Percentiles rank a stretch among this genome's conserved stretches.
Evolutionary conservation across 2,797 vertebrate species (phyloP).

Genomic region (Triplophysa bombifrons): DNA sequence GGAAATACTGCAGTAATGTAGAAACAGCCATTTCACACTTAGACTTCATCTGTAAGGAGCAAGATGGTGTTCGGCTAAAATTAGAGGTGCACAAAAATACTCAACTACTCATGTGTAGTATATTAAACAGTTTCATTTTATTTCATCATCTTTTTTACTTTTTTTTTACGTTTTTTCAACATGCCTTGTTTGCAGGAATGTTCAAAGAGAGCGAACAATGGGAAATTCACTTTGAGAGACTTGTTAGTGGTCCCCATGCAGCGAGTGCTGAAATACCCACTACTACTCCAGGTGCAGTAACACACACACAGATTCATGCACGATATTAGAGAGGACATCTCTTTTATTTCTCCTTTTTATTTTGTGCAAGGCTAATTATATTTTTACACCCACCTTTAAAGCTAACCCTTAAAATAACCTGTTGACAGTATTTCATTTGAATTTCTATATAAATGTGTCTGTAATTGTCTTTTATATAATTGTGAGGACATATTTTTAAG

Average conservation of each 20-base stretch:
- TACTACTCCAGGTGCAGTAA: conserved; percentile 87
- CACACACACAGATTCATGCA: neutral
- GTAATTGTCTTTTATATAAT: too few relatives aligned
- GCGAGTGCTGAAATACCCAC: conserved; percentile 94
- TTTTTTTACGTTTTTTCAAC: neutral
- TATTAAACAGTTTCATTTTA: neutral
- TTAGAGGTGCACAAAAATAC: conserved; percentile 78
- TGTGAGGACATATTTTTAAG: too few relatives aligned
- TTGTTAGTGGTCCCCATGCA: conserved; percentile 97
- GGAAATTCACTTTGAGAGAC: conserved; percentile 92
- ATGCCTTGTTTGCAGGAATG: conserved; percentile 81
- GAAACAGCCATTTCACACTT: conserved; percentile 87
- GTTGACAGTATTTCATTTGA: neutral
- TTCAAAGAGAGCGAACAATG: conserved; percentile 96
- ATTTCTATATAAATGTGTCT: too few relatives aligned
- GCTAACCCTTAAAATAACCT: neutral
- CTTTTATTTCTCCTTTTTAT: neutral
- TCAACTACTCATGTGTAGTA: neutral
- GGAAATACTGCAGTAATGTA: conserved; percentile 95
- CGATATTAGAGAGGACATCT: neutral
- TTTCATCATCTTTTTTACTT: conserved; percentile 43
- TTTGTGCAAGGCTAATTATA: neutral
- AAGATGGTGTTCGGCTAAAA: conserved; percentile 92
- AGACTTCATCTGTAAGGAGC: conserved; percentile 90
- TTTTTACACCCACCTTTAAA: neutral